Evolutionary conservation across 1,140 invertebrate genomes (phyloP), one percentile per base, ranked within the genome.

Genomic region (Apis dorsata): DNA sequence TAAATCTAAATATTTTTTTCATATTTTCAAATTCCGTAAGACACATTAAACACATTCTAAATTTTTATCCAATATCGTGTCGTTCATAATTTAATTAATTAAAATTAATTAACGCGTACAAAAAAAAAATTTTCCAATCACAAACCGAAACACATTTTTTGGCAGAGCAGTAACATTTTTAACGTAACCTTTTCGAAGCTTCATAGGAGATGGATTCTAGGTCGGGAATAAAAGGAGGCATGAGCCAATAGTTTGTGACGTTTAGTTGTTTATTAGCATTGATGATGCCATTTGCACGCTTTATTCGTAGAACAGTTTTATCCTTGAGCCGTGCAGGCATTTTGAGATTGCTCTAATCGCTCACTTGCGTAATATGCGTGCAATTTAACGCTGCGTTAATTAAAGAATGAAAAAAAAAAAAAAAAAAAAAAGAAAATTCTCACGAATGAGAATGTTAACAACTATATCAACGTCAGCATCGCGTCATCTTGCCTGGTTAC

Each of bases 221-320:
- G 51, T 78, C 75, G 68, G 17, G 51, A 78, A 44, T 68, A 68
- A 78, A 68, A 78, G 51, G 28, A 55, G 63, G 19, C 51, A 44
- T 34, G 62, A 78, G 53, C 34, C 59, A 73, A 63, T 72, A 44
- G 62, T 74, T 74, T 34, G 24, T 72, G 44, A 51, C n/a, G 51
- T 57, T 57, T 57, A 81, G 60, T 66, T 74, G 28, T 73, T 74
- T 63, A 66, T 66, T 75, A 66, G 51, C 71, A 81, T 81, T 53
- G 71, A 66, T 74, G 79, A 81, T 74, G 60, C 21, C 60, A 74
- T 80, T 80, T 73, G 51, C 60, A n/a, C 66, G 76, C 51, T 60
- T 57, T 70, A 62, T 49, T 28, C 44, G 24, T 62, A 15, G 78
- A n/a, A 62, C 28, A 62, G 55, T 75, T 74, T 66, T 21, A 74